phyloP scores from a whole-genome alignment of 2,113 vertebrate genomes.

The Paralichthys olivaceus region DNA sequence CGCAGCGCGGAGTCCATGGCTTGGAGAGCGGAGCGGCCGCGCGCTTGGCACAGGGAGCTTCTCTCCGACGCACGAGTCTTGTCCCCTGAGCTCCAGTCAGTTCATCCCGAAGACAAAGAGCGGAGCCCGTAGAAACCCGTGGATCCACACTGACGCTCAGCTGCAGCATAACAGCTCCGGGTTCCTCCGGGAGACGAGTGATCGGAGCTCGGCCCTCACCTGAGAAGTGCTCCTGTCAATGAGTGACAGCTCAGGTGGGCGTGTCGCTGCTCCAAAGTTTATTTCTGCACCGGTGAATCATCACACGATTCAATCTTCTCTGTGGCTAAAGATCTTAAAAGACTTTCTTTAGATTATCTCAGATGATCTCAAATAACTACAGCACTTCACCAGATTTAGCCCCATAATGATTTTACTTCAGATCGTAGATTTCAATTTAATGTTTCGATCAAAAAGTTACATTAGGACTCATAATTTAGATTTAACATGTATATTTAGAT shows the following conservation, averaged over 20 bases:
- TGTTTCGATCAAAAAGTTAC: too few species aligned
- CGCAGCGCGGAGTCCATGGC: constrained; percentile 29
- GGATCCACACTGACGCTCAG: not conserved
- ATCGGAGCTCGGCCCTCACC: not conserved
- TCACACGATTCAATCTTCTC: too few species aligned
- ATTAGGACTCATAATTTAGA: too few species aligned
- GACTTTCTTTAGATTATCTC: too few species aligned
- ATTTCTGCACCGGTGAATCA: too few species aligned
- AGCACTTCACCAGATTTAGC: too few species aligned
- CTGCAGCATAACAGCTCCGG: not conserved
- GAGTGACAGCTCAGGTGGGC: constrained; percentile 12
- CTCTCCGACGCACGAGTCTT: not conserved
- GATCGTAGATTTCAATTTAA: too few species aligned
- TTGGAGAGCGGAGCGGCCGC: not conserved
- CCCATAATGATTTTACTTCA: too few species aligned
- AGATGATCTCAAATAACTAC: too few species aligned
- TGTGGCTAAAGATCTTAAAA: too few species aligned
- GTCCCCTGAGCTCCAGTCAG: not conserved
- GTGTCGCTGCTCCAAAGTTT: not conserved
- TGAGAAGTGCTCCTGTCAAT: not conserved
- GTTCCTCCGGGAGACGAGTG: not conserved
- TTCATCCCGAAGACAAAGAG: not conserved
- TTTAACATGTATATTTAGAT: too few species aligned
- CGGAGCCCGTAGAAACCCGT: not conserved
- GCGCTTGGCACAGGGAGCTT: not conserved